Evolutionary conservation across 2,113 vertebrate species (phyloP).

Genomic region (Oreochromis aureus): DNA sequence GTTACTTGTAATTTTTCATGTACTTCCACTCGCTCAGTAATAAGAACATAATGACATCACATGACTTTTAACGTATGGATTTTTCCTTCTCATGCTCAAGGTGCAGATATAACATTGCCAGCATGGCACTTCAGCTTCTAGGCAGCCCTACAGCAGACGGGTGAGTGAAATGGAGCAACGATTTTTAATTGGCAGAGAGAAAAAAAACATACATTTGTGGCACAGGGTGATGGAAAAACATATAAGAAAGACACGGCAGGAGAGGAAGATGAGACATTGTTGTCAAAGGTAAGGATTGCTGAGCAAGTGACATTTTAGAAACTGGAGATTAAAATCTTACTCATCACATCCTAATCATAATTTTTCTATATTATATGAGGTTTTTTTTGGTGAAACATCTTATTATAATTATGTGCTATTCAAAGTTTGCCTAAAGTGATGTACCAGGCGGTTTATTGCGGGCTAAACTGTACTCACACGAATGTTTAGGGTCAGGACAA

Average conservation of each 20-base stretch:
- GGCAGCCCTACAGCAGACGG: not conserved
- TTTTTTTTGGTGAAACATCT: not conserved
- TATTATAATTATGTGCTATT: not conserved
- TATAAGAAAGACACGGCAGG: not conserved
- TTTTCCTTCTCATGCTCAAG: not conserved
- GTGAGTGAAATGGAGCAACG: not conserved
- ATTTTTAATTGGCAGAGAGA: not conserved
- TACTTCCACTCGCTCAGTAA: not conserved
- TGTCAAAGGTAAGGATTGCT: not conserved
- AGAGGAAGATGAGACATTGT: not conserved
- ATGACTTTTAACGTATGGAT: not conserved
- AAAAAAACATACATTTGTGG: not conserved
- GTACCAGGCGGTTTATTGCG: not conserved
- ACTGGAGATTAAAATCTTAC: not conserved
- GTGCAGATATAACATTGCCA: not conserved
- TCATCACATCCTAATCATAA: not conserved
- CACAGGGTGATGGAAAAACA: not conserved
- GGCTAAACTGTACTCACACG: not conserved
- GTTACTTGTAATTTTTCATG: not conserved
- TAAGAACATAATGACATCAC: not conserved
- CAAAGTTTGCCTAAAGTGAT: not conserved
- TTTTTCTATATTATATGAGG: not conserved
- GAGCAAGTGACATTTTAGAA: not conserved
- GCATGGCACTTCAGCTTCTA: not conserved
- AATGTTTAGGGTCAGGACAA: not conserved